Percentiles rank a stretch among this genome's conserved stretches.
phyloP scores from a whole-genome alignment of 2,797 vertebrate species.

The Iguana delicatissima region DNA sequence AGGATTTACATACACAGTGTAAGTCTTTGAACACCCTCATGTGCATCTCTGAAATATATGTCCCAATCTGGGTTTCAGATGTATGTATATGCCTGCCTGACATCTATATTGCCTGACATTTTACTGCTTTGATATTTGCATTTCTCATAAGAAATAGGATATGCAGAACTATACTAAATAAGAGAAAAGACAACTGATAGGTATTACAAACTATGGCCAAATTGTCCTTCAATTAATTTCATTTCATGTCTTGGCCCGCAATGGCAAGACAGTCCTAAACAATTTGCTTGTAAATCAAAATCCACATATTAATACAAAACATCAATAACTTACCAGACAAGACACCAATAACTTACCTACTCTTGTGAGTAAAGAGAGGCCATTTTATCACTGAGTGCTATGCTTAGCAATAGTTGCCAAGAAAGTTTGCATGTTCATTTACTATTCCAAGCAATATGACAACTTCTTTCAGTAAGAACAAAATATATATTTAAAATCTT shows the following conservation, averaged over 20 bases:
- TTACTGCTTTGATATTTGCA: background rate
- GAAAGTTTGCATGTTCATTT: conserved; percentile 59
- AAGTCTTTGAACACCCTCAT: background rate
- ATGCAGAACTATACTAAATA: background rate
- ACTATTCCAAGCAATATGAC: conserved; percentile 66
- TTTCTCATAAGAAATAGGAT: background rate
- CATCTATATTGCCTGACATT: background rate
- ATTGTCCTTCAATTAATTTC: background rate
- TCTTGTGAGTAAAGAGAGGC: conserved; percentile 29
- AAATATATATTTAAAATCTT: conserved; percentile 44
- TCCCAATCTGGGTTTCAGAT: background rate
- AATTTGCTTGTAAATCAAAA: conserved; percentile 43
- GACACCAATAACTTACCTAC: conserved; percentile 13
- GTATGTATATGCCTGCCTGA: background rate
- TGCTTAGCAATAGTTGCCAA: conserved; percentile 55
- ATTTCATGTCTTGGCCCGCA: background rate
- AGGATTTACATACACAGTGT: no score
- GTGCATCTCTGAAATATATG: background rate
- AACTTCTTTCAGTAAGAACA: conserved; percentile 43
- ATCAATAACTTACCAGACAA: conserved; percentile 36
- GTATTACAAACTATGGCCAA: background rate
- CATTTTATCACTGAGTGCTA: conserved; percentile 44
- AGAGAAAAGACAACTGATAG: no score
- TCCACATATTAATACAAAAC: conserved; percentile 40
- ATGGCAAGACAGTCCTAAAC: background rate